These are phyloP conservation scores for Labia minor DNA, from an alignment of 2,888 invertebrate genomes.

Conservation along the genomic window DNA sequence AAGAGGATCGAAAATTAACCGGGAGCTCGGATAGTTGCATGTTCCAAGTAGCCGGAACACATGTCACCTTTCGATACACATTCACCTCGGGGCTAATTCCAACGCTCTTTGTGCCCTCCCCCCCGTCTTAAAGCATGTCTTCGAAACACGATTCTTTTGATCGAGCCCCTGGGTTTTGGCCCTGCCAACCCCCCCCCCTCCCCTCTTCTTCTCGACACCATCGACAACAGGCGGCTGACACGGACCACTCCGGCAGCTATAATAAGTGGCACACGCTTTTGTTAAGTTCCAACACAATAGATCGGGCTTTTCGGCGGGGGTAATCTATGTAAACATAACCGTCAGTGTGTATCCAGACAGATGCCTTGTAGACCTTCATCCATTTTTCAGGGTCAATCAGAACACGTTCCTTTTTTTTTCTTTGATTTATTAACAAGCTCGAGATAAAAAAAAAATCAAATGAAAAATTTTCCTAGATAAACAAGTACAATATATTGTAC, in stretches of 20 bases:
- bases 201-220: too few relatives aligned
- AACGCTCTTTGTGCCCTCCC: background rate
- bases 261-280: slow-evolving; percentile 13
- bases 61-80: slow-evolving; percentile 1
- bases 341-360: background rate
- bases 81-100: background rate
- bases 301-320: background rate
- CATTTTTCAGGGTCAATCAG: slow-evolving; percentile 13
- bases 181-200: background rate
- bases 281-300: background rate
- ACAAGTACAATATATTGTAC: background rate
- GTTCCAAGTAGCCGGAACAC: slow-evolving; percentile 3
- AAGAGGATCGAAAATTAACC: slow-evolving; percentile 5
- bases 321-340: slow-evolving; percentile 13
- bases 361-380: background rate
- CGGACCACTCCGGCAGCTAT: background rate
- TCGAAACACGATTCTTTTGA: background rate
- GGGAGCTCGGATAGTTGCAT: background rate
- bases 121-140: background rate
- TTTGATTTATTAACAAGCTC: background rate
- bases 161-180: background rate
- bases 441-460: background rate
- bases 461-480: slow-evolving; percentile 7
- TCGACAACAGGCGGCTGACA: background rate
- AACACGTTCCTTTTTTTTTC: background rate